Base-by-base conservation (phyloP, 2,888 invertebrate species). In the Melangyna quadrimaculata region DNA sequence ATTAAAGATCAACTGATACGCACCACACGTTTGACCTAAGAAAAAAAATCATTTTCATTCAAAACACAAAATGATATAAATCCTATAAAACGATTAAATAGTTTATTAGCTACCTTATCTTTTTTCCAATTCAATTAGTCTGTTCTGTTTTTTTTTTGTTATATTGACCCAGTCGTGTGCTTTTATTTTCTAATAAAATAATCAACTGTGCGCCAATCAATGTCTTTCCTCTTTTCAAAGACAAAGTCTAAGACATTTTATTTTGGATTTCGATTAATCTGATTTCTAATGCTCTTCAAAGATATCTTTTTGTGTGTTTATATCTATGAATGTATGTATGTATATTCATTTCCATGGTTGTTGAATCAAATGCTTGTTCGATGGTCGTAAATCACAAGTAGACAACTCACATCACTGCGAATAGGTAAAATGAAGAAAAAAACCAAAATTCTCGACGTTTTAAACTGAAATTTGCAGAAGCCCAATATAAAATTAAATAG, bases 131-230 rank as follows among this genome's bases (percentile, higher is more conserved):
- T 57, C 32, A 35, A 57, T 35, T 32, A 32, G 12, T 8, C 32
- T 19, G 10, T 24, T 35, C 12, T 8, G 17, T 32, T 48, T 22
- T 37, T 57, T 67, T 67, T 3, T 40, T 40, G 8, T 17, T 40
- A 59, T 27, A 10, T 40, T 40, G 61, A 43, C 61, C 57, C 40
- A 40, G 61, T 40, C 24, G 24, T 17, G 5, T 61, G 61, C 61
- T 61, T 59, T 61, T 59, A 37, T 43, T 43, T 74, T 70, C 59
- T 35, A 69, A 40, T 55, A 70, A 71, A 70, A 27, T 53, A 70
- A 78, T 57, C 78, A 73, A 78, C 72, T 61, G 14, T 55, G 73
- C 53, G 82, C 78, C 82, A 83, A 83, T 83, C 82, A 83, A 78
- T 78, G 82, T 78, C 82, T 51, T 9, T 24, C 12, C 37, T 51